A percentile compares a stretch with the other conserved stretches of the same genome.
Conservation (phyloP, 2,113 vertebrate species). For the Cichladusa arquata region DNA sequence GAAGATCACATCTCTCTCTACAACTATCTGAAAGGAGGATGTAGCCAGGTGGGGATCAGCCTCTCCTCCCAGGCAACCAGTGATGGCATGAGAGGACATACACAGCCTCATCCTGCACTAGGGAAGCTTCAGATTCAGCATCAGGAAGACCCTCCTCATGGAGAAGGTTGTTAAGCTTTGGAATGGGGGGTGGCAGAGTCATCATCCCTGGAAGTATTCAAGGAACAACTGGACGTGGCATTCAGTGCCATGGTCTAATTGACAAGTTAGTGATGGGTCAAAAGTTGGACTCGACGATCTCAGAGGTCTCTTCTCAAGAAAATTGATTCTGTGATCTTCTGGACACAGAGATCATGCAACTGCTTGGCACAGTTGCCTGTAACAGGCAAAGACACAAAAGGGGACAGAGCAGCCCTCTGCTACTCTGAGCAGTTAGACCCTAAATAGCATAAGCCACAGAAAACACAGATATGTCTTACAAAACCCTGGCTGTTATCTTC, state of each 20-base stretch:
- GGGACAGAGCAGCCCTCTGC: not conserved
- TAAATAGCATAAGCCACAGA: not conserved
- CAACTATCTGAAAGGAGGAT: not conserved
- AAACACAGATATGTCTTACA: not conserved
- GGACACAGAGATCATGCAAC: not conserved
- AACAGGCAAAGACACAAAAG: not conserved
- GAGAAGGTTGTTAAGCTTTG: not conserved
- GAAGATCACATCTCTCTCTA: not conserved
- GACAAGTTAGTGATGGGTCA: not conserved
- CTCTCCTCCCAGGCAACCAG: not conserved
- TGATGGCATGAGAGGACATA: fast-evolving
- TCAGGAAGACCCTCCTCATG: not conserved
- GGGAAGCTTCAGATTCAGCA: not conserved
- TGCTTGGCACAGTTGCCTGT: not conserved
- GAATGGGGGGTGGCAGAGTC: fast-evolving
- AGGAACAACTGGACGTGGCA: fast-evolving
- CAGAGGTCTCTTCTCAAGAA: not conserved
- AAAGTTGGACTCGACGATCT: not conserved
- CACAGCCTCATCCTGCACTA: not conserved
- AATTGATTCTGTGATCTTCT: not conserved
- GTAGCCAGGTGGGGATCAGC: not conserved
- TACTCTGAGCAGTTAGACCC: not conserved
- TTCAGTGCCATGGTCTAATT: not conserved
- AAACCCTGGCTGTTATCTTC: not conserved
- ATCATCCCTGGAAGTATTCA: not conserved